Percentiles rank a stretch among this genome's conserved stretches.
phyloP scores from a whole-genome alignment of 2,113 vertebrate species.

The Irena cyanogastra region DNA sequence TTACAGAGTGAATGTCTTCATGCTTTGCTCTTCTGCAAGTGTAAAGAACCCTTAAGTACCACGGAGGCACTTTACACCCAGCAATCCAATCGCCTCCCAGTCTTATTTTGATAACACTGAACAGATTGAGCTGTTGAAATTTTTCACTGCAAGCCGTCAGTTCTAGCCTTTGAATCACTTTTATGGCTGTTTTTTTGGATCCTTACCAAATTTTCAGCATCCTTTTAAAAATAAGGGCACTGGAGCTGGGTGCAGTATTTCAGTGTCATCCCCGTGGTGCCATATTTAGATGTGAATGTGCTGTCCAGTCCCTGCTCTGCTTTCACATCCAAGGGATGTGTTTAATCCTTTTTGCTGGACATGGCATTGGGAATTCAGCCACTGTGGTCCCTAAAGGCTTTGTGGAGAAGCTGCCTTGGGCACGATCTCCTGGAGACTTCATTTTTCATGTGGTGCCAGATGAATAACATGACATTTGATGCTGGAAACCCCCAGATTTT shows the following conservation, averaged over 20 bases:
- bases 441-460: neutral
- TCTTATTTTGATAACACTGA: neutral
- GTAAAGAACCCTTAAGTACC: neutral
- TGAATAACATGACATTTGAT: neutral
- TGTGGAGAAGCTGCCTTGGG: neutral
- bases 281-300: neutral
- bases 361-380: neutral
- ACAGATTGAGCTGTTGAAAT: conserved; percentile 2
- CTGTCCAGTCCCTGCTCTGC: neutral
- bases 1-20: neutral
- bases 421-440: neutral
- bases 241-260: neutral
- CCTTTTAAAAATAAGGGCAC: neutral
- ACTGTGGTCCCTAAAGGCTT: neutral
- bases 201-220: conserved; percentile 14
- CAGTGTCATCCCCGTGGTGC: neutral
- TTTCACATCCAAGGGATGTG: neutral
- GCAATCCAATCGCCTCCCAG: neutral
- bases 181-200: neutral
- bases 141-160: neutral
- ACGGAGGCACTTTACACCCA: neutral
- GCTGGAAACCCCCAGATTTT: neutral
- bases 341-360: neutral
- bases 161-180: conserved; percentile 25
- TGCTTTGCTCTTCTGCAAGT: neutral